phyloP scores from a whole-genome alignment of 2,888 invertebrate genomes.

The Limnephilus auricula region DNA sequence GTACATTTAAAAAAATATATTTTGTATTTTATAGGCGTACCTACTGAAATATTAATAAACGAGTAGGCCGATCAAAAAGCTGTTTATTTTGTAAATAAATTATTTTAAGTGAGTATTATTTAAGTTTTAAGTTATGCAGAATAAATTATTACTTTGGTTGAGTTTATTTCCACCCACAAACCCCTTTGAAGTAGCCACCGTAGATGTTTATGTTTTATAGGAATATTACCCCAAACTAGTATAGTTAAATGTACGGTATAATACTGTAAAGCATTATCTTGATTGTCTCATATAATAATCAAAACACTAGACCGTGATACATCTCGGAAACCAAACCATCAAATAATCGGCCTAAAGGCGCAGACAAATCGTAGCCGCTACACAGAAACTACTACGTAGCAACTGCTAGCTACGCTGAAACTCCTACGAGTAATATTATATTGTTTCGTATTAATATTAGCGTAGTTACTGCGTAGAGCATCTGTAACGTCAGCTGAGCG shows the following conservation, averaged over 20 bases:
- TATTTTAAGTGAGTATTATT: too few species aligned
- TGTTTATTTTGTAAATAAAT: too few species aligned
- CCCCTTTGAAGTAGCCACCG: too few species aligned
- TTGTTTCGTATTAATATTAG: neutral
- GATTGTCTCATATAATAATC: neutral
- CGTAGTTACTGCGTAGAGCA: neutral
- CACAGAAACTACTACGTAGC: neutral
- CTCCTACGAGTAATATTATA: neutral
- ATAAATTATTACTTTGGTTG: too few species aligned
- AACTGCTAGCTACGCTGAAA: neutral
- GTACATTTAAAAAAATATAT: too few species aligned
- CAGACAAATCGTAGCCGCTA: neutral
- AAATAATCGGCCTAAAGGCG: neutral
- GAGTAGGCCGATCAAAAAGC: too few species aligned
- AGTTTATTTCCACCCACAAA: too few species aligned
- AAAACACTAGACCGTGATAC: neutral
- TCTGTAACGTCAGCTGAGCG: conserved; percentile 16
- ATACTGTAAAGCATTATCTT: neutral
- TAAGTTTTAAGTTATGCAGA: too few species aligned
- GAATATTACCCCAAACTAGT: neutral
- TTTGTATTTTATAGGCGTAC: too few species aligned
- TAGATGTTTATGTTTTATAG: too few species aligned
- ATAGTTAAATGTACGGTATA: neutral
- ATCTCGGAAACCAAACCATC: neutral
- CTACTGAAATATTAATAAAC: too few species aligned